Percentiles rank a stretch among this genome's conserved stretches.
Evolutionary conservation across 2,888 invertebrate species (phyloP).

Genomic region (Euphydryas editha): DNA sequence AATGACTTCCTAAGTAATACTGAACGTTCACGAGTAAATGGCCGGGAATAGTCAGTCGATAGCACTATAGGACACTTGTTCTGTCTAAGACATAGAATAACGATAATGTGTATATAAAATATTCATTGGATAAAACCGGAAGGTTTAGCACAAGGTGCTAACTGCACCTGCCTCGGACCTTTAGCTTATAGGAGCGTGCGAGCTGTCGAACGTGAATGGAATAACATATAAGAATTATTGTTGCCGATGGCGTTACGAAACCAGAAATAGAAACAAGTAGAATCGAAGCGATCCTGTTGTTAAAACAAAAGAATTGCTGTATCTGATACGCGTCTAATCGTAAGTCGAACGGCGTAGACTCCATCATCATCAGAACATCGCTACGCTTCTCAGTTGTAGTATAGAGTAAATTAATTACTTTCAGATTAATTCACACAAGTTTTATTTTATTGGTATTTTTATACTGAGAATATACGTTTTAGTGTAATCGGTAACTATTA

Average conservation of each 20-base stretch:
- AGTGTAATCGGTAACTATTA: background rate
- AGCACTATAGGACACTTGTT: constrained; percentile 15
- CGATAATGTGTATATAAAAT: constrained; percentile 65
- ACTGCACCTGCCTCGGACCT: constrained; percentile 64
- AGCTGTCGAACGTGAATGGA: constrained; percentile 25
- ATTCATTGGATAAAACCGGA: constrained; percentile 69
- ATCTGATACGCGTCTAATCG: background rate
- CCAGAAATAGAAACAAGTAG: background rate
- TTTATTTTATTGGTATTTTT: background rate
- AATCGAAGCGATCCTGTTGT: background rate
- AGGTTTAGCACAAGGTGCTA: constrained; percentile 73
- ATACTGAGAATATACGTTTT: background rate
- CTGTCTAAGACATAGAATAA: constrained; percentile 40
- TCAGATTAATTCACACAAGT: background rate
- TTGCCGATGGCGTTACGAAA: constrained; percentile 5
- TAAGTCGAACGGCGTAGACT: background rate
- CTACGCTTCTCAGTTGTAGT: background rate
- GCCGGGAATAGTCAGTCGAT: background rate
- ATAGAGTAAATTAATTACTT: background rate
- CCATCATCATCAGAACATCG: background rate
- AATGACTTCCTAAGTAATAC: constrained; percentile 58
- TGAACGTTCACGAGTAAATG: background rate
- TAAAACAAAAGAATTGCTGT: background rate
- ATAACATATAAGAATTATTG: constrained; percentile 22
- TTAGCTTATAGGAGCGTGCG: constrained; percentile 46